These are phyloP conservation scores for Hyperoplus immaculatus DNA, from an alignment of 2,797 vertebrate genomes.

Conservation along the genomic window DNA sequence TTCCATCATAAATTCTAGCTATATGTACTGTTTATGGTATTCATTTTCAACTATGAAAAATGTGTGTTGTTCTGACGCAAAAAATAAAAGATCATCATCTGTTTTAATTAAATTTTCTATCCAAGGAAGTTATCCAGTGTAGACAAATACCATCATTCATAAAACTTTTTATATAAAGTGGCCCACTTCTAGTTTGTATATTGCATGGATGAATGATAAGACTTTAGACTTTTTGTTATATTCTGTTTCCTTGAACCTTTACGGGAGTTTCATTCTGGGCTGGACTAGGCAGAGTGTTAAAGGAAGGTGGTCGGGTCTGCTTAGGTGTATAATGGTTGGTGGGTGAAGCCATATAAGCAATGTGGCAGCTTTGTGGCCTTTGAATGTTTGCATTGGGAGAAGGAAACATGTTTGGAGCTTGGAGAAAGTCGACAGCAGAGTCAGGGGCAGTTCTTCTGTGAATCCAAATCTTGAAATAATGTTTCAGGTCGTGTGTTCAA, in stretches of 20 bases:
- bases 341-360: slow-evolving; percentile 70
- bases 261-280: slow-evolving; percentile 39
- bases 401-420: slow-evolving; percentile 86
- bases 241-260: slow-evolving; percentile 20
- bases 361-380: slow-evolving; percentile 65
- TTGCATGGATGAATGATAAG: background rate
- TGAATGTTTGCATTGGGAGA: slow-evolving; percentile 87
- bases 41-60: slow-evolving; percentile 70
- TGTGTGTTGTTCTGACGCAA: slow-evolving; percentile 48
- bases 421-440: slow-evolving; percentile 86
- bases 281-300: slow-evolving; percentile 38
- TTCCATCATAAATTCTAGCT: slow-evolving; percentile 68
- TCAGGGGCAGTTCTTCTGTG: slow-evolving; percentile 77
- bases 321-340: slow-evolving; percentile 51
- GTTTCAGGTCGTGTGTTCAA: slow-evolving; percentile 17
- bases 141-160: slow-evolving; percentile 27
- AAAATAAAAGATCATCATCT: slow-evolving; percentile 39
- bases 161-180: slow-evolving; percentile 22
- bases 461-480: slow-evolving; percentile 11
- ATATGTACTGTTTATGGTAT: slow-evolving; percentile 62
- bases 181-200: slow-evolving; percentile 35
- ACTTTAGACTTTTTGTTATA: background rate
- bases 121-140: slow-evolving; percentile 18
- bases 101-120: slow-evolving; percentile 41
- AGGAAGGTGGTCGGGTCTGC: slow-evolving; percentile 43